Conservation (phyloP, 92 coral and sea anemone genomes). For the Blastomussa wellsi region DNA sequence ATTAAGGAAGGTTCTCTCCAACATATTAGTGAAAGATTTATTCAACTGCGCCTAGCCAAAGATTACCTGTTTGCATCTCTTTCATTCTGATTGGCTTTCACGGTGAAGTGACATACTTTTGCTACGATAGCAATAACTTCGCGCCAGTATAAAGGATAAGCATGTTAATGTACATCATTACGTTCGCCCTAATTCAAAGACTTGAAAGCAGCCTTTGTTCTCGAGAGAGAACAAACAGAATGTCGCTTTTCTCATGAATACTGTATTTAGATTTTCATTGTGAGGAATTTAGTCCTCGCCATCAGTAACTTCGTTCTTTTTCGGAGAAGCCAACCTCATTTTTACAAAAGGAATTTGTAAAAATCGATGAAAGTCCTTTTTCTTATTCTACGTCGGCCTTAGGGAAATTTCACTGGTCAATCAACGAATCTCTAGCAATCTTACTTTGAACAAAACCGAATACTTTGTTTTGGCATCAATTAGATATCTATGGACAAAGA, state of each 20-base stretch:
- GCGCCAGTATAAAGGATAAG: not conserved
- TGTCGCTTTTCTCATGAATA: not conserved
- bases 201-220: not conserved
- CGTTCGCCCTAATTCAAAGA: not conserved
- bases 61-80: not conserved
- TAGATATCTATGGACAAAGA: constrained; percentile 1
- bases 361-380: not conserved
- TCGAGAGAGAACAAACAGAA: not conserved
- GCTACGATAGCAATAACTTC: not conserved
- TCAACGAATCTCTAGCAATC: not conserved
- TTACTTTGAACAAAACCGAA: not conserved
- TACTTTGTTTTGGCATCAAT: not conserved
- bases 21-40: not conserved
- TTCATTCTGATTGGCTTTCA: not conserved
- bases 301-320: not conserved
- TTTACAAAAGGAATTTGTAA: not conserved
- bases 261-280: not conserved
- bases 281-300: not conserved
- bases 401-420: not conserved
- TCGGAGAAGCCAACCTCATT: not conserved
- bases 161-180: not conserved
- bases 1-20: not conserved
- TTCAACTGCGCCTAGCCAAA: not conserved
- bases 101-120: not conserved
- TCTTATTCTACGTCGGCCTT: not conserved